Conservation (phyloP, 2,797 vertebrate genomes). For the Acrocephalus scirpaceus region DNA sequence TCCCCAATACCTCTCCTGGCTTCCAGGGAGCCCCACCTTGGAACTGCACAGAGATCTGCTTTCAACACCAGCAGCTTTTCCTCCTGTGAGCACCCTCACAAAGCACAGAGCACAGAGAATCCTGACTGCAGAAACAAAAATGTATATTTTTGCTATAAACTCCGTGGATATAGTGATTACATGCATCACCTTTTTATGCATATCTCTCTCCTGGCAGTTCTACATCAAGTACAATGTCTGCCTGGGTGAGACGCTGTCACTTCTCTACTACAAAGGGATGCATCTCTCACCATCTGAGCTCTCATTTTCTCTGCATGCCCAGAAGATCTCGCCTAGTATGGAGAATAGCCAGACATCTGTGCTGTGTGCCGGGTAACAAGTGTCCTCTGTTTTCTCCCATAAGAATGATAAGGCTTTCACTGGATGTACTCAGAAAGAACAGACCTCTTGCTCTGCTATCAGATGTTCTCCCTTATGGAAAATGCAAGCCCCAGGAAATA, state of each 20-base stretch:
- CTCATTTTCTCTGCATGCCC: not conserved
- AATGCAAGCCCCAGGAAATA: conserved; percentile 31
- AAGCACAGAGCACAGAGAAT: not conserved
- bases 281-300: not conserved
- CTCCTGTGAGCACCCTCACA: not conserved
- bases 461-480: conserved; percentile 33
- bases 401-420: not conserved
- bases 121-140: not conserved
- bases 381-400: not conserved
- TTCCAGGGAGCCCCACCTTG: not conserved
- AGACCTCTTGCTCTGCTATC: conserved; percentile 27
- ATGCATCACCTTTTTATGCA: not conserved
- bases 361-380: not conserved
- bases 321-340: not conserved
- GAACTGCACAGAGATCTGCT: not conserved
- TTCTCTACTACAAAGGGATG: not conserved
- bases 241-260: not conserved
- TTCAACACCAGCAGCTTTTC: not conserved
- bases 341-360: conserved; percentile 44
- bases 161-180: not conserved
- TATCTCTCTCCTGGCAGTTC: not conserved
- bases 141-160: not conserved
- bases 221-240: not conserved
- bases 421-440: not conserved
- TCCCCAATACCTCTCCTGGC: accelerated